These are phyloP conservation scores for Cebus imitator DNA, from an alignment of 2,113 vertebrate genomes.

Conservation along the genomic window DNA sequence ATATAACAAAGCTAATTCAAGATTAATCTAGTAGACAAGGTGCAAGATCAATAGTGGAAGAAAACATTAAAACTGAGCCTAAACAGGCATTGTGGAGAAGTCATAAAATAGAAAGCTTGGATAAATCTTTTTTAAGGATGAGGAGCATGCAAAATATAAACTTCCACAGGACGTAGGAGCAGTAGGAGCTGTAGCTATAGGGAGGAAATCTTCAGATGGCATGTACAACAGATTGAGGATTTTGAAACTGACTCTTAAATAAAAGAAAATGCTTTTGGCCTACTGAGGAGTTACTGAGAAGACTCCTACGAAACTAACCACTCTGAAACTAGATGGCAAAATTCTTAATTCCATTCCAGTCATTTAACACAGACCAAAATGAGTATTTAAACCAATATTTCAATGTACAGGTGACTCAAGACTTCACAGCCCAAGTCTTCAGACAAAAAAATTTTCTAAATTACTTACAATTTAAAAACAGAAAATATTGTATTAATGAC, in stretches of 20 bases:
- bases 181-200: background rate
- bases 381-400: conserved; percentile 26
- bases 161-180: background rate
- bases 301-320: background rate
- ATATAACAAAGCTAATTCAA: background rate
- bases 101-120: background rate
- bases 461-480: conserved; percentile 37
- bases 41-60: background rate
- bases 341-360: conserved; percentile 45
- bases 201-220: background rate
- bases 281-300: conserved; percentile 33
- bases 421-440: conserved; percentile 27
- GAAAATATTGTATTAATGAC: conserved; percentile 30
- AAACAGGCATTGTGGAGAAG: background rate
- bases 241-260: conserved; percentile 39
- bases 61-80: conserved; percentile 44
- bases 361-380: conserved; percentile 43
- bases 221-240: background rate
- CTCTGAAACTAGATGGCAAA: conserved; percentile 13
- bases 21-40: background rate
- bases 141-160: background rate
- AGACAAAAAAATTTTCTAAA: conserved; percentile 36
- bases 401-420: background rate
- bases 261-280: conserved; percentile 2
- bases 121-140: background rate